These are phyloP conservation scores for Acronicta psi DNA, from an alignment of 2,888 invertebrate genomes.

Conservation along the genomic window DNA sequence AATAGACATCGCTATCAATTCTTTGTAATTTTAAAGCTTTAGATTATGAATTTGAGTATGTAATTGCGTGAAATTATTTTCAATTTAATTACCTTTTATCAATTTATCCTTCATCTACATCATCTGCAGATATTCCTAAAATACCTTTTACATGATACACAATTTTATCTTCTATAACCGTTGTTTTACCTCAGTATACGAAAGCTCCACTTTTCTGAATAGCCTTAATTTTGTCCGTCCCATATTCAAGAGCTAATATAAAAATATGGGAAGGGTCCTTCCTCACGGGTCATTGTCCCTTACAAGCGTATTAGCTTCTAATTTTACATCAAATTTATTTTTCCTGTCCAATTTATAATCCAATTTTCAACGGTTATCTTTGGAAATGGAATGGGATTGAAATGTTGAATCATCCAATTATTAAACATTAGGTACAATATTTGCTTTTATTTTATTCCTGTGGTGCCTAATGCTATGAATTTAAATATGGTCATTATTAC, in stretches of 20 bases:
- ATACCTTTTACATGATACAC: conserved; percentile 22
- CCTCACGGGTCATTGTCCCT: conserved; percentile 60
- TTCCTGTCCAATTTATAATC: conserved; percentile 1
- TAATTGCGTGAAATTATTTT: too few species aligned
- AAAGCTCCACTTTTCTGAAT: conserved; percentile 60
- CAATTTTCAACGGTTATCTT: conserved; percentile 1
- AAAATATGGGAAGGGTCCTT: conserved; percentile 67
- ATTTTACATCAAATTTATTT: conserved; percentile 34
- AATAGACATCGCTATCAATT: too few species aligned
- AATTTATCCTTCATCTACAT: too few species aligned
- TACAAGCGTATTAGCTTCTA: conserved; percentile 61
- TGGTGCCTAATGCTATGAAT: neutral
- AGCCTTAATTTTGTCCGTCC: conserved; percentile 66
- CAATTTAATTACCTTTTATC: too few species aligned
- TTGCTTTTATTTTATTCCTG: neutral
- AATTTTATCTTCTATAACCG: conserved; percentile 60
- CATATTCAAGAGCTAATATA: conserved; percentile 75
- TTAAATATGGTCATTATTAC: neutral
- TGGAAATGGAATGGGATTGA: conserved; percentile 13
- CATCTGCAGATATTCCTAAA: too few species aligned
- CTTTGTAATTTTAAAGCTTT: too few species aligned
- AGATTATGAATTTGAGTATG: too few species aligned
- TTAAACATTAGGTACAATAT: neutral
- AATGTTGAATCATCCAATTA: conserved; percentile 4
- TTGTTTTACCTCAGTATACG: conserved; percentile 65